phyloP scores from a whole-genome alignment of 1,140 invertebrate genomes.

The Solen grandis region DNA sequence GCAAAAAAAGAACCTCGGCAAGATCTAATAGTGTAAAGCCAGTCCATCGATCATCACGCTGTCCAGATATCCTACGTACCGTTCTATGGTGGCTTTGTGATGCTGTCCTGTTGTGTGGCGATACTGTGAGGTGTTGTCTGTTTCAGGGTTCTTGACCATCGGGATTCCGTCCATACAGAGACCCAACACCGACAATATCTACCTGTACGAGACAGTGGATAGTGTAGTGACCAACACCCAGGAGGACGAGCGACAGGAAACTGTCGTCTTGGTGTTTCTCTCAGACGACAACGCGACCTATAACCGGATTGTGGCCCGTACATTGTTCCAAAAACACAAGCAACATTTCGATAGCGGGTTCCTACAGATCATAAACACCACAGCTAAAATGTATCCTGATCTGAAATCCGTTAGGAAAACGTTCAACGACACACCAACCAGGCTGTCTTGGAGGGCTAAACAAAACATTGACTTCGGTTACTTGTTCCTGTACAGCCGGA shows the following conservation, averaged over 20 bases:
- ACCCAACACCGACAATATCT: slow-evolving; percentile 57
- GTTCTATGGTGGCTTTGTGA: no score
- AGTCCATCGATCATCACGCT: no score
- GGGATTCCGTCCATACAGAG: slow-evolving; percentile 73
- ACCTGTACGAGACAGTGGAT: slow-evolving; percentile 67
- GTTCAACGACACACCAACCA: slow-evolving; percentile 72
- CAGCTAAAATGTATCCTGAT: slow-evolving; percentile 72
- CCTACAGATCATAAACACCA: slow-evolving; percentile 73
- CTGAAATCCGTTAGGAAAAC: slow-evolving; percentile 72
- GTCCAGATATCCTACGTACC: no score
- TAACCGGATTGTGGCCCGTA: slow-evolving; percentile 54
- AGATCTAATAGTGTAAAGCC: no score
- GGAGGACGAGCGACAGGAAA: slow-evolving; percentile 48
- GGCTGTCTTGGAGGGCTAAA: slow-evolving; percentile 79
- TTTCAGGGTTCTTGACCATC: slow-evolving; percentile 73
- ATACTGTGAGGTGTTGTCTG: no score
- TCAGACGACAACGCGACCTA: slow-evolving; percentile 64
- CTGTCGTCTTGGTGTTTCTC: slow-evolving; percentile 66
- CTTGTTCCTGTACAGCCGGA: slow-evolving; percentile 72
- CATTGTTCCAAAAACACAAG: slow-evolving; percentile 54
- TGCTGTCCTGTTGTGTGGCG: no score
- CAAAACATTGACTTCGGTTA: slow-evolving; percentile 79
- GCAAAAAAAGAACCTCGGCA: no score
- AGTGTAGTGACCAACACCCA: slow-evolving; percentile 64
- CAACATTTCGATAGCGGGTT: slow-evolving; percentile 65